Evolutionary conservation across 2,888 invertebrate species (phyloP).

Genomic region (Liodrosophila aerea): DNA sequence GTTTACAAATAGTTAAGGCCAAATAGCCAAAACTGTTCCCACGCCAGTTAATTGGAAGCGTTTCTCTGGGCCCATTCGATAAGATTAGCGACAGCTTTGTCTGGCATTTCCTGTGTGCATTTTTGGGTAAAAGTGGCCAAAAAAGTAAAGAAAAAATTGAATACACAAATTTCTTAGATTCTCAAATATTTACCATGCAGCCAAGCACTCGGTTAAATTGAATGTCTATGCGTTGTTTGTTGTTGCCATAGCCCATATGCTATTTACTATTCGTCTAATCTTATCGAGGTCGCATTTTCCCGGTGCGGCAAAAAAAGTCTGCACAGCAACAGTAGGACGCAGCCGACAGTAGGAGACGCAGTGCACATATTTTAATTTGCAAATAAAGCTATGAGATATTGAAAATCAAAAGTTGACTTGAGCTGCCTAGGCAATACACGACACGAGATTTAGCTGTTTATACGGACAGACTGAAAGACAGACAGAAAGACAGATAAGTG

Average conservation of each 20-base stretch:
- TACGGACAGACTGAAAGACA: too few relatives aligned
- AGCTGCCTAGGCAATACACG: too few relatives aligned
- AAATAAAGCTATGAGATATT: too few relatives aligned
- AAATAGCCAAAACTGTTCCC: conserved; percentile 52
- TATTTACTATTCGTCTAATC: conserved; percentile 55
- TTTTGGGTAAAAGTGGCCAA: conserved; percentile 59
- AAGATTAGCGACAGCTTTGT: conserved; percentile 72
- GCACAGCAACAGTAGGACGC: too few relatives aligned
- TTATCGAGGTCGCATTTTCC: conserved; percentile 70
- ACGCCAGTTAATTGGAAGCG: conserved; percentile 67
- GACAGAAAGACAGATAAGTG: too few relatives aligned
- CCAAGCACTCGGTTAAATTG: conserved; percentile 47
- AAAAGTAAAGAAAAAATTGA: conserved; percentile 36
- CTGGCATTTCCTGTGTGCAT: conserved; percentile 74
- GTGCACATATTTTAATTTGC: too few relatives aligned
- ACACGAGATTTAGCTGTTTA: too few relatives aligned
- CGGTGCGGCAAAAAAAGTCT: conserved; percentile 53
- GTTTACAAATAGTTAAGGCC: conserved; percentile 40
- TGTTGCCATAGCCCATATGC: conserved; percentile 18
- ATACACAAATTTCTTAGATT: conserved; percentile 58
- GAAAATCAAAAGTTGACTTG: too few relatives aligned
- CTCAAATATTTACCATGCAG: conserved; percentile 65
- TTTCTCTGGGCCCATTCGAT: conserved; percentile 67
- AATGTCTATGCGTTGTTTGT: conserved; percentile 41
- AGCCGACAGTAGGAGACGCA: too few relatives aligned